Evolutionary conservation across 2,888 invertebrate genomes (phyloP).

Genomic region (Nudaria mundana): DNA sequence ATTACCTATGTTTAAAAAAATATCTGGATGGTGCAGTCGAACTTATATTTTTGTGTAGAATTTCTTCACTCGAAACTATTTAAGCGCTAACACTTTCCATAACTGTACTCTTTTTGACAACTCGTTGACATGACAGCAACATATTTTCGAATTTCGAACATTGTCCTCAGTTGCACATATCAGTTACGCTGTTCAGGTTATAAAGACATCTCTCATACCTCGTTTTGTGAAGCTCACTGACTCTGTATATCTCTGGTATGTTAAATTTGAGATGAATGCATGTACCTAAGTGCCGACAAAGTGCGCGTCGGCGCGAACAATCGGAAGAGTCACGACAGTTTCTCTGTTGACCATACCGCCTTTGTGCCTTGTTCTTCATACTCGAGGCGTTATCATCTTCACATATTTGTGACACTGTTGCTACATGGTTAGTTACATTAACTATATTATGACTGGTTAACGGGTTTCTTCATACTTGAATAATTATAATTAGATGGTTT

Average conservation of each 20-base stretch:
- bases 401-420: conserved; percentile 39
- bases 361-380: conserved; percentile 25
- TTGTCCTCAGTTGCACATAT: conserved; percentile 34
- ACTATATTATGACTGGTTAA: conserved; percentile 21
- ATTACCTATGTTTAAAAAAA: too few relatives aligned
- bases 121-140: background rate
- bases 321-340: conserved; percentile 67
- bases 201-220: conserved; percentile 39
- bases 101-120: conserved; percentile 4
- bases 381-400: conserved; percentile 1
- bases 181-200: conserved; percentile 46
- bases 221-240: conserved; percentile 32
- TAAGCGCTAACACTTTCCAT: background rate
- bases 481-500: too few relatives aligned
- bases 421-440: conserved; percentile 31
- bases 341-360: conserved; percentile 44
- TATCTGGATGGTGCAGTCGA: too few relatives aligned
- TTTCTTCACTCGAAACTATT: background rate
- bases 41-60: background rate
- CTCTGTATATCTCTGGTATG: conserved; percentile 20
- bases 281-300: conserved; percentile 52
- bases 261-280: conserved; percentile 20
- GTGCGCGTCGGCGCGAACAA: conserved; percentile 60
- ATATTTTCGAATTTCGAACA: background rate
- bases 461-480: conserved; percentile 18